A percentile compares a stretch with the other conserved stretches of the same genome.
phyloP scores from a whole-genome alignment of 92 coral and sea anemone species.

The Porites divaricata region DNA sequence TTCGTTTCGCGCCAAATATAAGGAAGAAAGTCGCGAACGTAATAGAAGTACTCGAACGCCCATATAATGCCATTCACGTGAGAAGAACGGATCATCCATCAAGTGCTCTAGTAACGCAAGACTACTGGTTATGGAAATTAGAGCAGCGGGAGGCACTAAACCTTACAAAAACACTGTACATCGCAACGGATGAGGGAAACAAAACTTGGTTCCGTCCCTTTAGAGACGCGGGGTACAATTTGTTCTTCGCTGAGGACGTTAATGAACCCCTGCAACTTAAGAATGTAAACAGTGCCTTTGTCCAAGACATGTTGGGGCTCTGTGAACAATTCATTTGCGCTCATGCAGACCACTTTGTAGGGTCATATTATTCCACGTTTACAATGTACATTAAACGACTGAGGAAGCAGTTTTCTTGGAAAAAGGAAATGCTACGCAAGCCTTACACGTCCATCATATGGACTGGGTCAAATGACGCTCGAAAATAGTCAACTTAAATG shows the following conservation, averaged over 20 bases:
- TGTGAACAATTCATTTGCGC: slow-evolving; percentile 94
- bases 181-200: slow-evolving; percentile 92
- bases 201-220: slow-evolving; percentile 89
- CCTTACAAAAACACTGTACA: slow-evolving; percentile 74
- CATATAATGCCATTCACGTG: slow-evolving; percentile 89
- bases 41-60: slow-evolving; percentile 49
- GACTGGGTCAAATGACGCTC: slow-evolving; percentile 14
- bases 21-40: slow-evolving; percentile 52
- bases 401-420: slow-evolving; percentile 74
- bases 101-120: slow-evolving; percentile 55
- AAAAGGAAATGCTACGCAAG: slow-evolving; percentile 54
- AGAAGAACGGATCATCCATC: slow-evolving; percentile 90
- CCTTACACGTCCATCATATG: slow-evolving; percentile 45
- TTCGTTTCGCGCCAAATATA: slow-evolving; percentile 76
- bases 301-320: slow-evolving; percentile 82
- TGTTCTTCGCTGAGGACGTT: slow-evolving; percentile 82
- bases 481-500: not conserved
- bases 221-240: slow-evolving; percentile 75
- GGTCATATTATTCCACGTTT: slow-evolving; percentile 94
- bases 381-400: slow-evolving; percentile 78
- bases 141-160: slow-evolving; percentile 52
- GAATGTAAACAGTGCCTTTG: not conserved
- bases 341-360: slow-evolving; percentile 77
- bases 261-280: slow-evolving; percentile 8
- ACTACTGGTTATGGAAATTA: slow-evolving; percentile 68